phyloP scores from a whole-genome alignment of 1,140 invertebrate genomes.

The Diprion similis region DNA sequence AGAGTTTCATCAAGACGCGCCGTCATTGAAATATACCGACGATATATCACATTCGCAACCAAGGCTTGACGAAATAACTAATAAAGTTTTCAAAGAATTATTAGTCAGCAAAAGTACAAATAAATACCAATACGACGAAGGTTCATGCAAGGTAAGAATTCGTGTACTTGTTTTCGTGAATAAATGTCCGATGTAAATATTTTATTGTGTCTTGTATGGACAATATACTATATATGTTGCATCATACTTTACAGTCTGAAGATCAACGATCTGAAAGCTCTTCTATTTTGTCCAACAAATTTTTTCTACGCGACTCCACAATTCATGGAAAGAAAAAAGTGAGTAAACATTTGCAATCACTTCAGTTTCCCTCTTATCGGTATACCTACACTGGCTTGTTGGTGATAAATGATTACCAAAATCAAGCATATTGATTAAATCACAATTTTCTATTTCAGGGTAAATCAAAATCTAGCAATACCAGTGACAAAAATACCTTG shows the following conservation, averaged over 20 bases:
- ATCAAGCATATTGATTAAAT: neutral
- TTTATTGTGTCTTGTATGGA: constrained; percentile 19
- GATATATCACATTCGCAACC: constrained; percentile 54
- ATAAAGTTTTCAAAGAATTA: constrained; percentile 84
- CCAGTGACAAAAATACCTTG: constrained; percentile 49
- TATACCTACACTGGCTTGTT: too few relatives aligned
- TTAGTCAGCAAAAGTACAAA: constrained; percentile 68
- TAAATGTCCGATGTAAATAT: neutral
- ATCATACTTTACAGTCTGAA: constrained; percentile 68
- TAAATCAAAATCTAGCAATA: constrained; percentile 53
- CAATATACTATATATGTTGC: neutral
- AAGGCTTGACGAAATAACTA: constrained; percentile 81
- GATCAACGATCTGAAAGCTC: constrained; percentile 77
- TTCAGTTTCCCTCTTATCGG: neutral
- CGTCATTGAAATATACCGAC: constrained; percentile 39
- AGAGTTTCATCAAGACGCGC: constrained; percentile 40
- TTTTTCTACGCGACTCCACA: constrained; percentile 70
- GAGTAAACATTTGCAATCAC: constrained; percentile 1
- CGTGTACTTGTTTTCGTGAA: neutral
- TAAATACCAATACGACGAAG: constrained; percentile 56
- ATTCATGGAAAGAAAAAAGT: constrained; percentile 59
- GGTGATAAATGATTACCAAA: neutral
- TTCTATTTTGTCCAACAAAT: constrained; percentile 73
- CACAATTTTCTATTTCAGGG: constrained; percentile 31
- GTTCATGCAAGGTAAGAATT: constrained; percentile 68